phyloP scores from a whole-genome alignment of 2,113 vertebrate species.

The Pelobates fuscus region DNA sequence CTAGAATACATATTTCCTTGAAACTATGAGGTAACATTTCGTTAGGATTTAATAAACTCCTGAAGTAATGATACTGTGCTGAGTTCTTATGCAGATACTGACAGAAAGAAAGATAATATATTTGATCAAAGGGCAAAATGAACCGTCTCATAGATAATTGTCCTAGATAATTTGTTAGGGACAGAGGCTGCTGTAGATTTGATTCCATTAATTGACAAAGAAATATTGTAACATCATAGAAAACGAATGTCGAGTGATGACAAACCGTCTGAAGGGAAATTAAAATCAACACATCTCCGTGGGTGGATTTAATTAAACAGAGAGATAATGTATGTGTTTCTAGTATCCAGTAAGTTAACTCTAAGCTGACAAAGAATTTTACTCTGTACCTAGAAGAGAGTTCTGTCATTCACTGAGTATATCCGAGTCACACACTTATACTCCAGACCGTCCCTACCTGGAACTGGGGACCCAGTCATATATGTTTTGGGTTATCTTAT shows the following conservation, averaged over 20 bases:
- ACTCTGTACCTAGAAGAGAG: too few relatives aligned
- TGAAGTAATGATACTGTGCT: slow-evolving; percentile 43
- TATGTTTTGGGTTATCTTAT: too few relatives aligned
- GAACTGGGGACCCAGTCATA: too few relatives aligned
- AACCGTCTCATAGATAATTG: slow-evolving; percentile 34
- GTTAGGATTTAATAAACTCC: slow-evolving; percentile 48
- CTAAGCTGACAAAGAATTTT: slow-evolving; percentile 1
- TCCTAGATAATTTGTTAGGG: slow-evolving; percentile 29
- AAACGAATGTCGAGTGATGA: slow-evolving; percentile 34
- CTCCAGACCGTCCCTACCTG: too few relatives aligned
- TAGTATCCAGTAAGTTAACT: slow-evolving; percentile 30
- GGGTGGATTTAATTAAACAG: slow-evolving; percentile 48
- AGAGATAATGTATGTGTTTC: slow-evolving; percentile 10
- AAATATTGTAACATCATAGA: slow-evolving; percentile 37
- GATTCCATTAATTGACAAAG: slow-evolving; percentile 40
- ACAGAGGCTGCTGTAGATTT: slow-evolving; percentile 23
- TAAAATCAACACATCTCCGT: slow-evolving; percentile 50
- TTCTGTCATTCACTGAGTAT: too few relatives aligned
- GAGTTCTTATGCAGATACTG: slow-evolving; percentile 30
- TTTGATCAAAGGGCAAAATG: slow-evolving; percentile 35
- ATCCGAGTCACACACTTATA: too few relatives aligned
- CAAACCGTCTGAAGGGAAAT: slow-evolving; percentile 49
- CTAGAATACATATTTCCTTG: slow-evolving; percentile 21
- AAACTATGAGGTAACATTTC: slow-evolving; percentile 43
- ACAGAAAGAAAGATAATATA: slow-evolving; percentile 7